Evolutionary conservation across 2,888 invertebrate species (phyloP), one percentile per base, ranked within the genome.

Genomic region (Drosophila flavopinicola): DNA sequence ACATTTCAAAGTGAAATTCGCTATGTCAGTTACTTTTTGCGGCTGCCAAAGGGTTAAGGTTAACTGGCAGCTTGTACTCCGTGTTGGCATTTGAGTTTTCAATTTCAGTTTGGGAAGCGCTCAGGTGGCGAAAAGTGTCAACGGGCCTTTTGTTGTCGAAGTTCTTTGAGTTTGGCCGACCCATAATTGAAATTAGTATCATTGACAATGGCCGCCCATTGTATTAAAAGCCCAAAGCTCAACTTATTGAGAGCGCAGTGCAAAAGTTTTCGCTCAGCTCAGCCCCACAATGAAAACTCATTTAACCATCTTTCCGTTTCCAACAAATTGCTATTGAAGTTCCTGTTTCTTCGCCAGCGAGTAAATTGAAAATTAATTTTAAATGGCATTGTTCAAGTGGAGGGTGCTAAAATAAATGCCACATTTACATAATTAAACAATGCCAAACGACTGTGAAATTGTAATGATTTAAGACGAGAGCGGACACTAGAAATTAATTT

Each of bases 311-410:
- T 53, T 53, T 38, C 33, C 49, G 47, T 49, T 53, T 53, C 5
- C 29, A 29, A 29, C 7, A 20, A 52, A 72, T 56, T 38, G 17
- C 61, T 52, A 67, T 57, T 53, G 49, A 61, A 41, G 41, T 47
- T 61, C 27, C 23, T 17, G 20, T 37, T 13, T 23, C 38, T 38
- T 9, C 4, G 35, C 33, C 49, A 52, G 57, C 79, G 64, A 74
- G 79, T 83, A 83, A 80, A 80, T 85, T 80, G 79, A 76, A 83
- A 79, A 79, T 80, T 85, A 79, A 80, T 80, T 80, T 85, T 68
- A 74, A 76, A 76, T 79, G 61, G 41, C 79, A 79, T 52, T 80
- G 64, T 79, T 83, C 45, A 65, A 66, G 57, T 39, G 71, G 3
- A 29, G 30, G 25, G 38, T 60, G 44, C 52, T 57, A 41, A 66